phyloP scores from a whole-genome alignment of 2,113 vertebrate species.

The Falco punctatus region DNA sequence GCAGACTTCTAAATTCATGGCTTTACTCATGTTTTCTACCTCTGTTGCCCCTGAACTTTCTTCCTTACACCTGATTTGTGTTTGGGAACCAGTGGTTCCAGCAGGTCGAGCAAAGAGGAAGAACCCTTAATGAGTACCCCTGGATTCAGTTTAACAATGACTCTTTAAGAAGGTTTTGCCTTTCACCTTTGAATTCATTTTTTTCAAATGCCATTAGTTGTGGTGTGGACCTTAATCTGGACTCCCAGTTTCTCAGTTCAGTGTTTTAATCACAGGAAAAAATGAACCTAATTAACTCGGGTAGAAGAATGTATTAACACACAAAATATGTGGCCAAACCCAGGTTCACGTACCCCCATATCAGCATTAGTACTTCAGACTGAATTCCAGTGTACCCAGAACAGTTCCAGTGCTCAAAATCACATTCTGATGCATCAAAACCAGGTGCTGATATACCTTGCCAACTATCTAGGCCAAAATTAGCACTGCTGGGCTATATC shows the following conservation, averaged over 20 bases:
- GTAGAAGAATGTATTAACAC: background rate
- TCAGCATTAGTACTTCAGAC: background rate
- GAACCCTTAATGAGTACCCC: background rate
- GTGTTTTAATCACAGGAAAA: background rate
- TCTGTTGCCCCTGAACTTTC: background rate
- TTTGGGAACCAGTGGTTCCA: background rate
- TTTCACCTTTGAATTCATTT: background rate
- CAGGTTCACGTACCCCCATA: fast-evolving
- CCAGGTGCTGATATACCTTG: background rate
- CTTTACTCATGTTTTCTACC: background rate
- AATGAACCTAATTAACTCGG: background rate
- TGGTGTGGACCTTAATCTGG: background rate
- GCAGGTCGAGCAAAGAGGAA: background rate
- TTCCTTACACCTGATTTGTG: background rate
- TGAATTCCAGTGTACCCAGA: background rate
- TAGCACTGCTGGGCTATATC: background rate
- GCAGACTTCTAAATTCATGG: background rate
- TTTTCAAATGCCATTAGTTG: background rate
- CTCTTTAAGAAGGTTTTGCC: background rate
- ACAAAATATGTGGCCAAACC: background rate
- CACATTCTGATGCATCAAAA: background rate
- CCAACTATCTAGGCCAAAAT: background rate
- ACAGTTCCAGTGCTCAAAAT: background rate
- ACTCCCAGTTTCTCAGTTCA: background rate
- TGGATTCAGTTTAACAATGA: background rate